Conservation (phyloP, 1,140 invertebrate genomes). For the Sitophilus oryzae region DNA sequence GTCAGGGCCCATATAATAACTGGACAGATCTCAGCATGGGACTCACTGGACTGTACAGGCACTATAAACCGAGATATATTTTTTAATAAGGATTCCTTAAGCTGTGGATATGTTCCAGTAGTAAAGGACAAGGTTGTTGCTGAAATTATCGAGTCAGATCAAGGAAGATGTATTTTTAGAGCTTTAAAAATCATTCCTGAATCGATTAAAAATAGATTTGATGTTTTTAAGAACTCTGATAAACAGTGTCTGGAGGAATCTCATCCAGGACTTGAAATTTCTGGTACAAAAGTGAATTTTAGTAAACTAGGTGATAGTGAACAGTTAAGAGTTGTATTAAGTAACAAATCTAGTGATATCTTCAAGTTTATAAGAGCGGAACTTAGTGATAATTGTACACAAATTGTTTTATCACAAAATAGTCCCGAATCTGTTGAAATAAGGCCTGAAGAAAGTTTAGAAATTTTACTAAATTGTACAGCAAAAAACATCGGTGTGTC, state of each 20-base stretch:
- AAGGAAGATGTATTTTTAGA: slow-evolving; percentile 54
- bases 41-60: slow-evolving; percentile 44
- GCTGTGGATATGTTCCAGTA: slow-evolving; percentile 49
- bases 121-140: slow-evolving; percentile 53
- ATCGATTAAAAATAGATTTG: slow-evolving; percentile 26
- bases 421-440: slow-evolving; percentile 39
- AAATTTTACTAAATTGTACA: slow-evolving; percentile 45
- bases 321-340: slow-evolving; percentile 34
- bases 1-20: slow-evolving; percentile 49
- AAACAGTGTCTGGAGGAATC: slow-evolving; percentile 23
- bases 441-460: slow-evolving; percentile 36
- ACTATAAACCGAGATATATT: slow-evolving; percentile 49
- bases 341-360: slow-evolving; percentile 24
- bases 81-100: slow-evolving; percentile 50
- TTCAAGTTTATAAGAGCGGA: slow-evolving; percentile 28
- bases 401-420: not conserved
- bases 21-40: slow-evolving; percentile 52
- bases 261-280: slow-evolving; percentile 38
- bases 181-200: slow-evolving; percentile 50
- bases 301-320: slow-evolving; percentile 41
- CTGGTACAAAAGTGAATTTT: slow-evolving; percentile 32
- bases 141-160: slow-evolving; percentile 63
- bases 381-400: slow-evolving; percentile 11
- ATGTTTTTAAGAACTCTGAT: slow-evolving; percentile 17
- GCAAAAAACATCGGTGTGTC: slow-evolving; percentile 53